Evolutionary conservation across 2,113 vertebrate species (phyloP).

Genomic region (Tachysurus vachellii): DNA sequence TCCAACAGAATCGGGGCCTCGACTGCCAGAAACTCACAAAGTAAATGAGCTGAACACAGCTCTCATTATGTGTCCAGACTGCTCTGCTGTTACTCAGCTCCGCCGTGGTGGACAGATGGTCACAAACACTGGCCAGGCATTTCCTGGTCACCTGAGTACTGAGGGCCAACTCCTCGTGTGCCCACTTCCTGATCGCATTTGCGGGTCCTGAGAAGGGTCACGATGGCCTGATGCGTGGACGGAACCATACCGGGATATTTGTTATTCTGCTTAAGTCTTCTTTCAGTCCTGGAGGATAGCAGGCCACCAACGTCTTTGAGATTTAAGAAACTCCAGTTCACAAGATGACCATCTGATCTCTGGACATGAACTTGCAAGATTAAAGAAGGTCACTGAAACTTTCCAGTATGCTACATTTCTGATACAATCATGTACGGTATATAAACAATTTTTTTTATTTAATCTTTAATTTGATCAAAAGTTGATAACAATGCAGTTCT

Average conservation of each 20-base stretch:
- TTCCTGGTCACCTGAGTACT: constrained; percentile 71
- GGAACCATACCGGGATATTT: constrained; percentile 72
- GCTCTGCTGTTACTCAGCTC: constrained; percentile 49
- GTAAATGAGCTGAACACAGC: constrained; percentile 54
- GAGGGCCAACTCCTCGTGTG: constrained; percentile 47
- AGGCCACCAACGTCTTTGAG: constrained; percentile 60
- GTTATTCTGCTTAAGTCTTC: constrained; percentile 73
- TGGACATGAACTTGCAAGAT: constrained; percentile 57
- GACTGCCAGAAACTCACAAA: constrained; percentile 51
- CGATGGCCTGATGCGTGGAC: constrained; percentile 60
- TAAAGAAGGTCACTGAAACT: constrained; percentile 61
- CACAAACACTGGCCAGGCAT: constrained; percentile 65
- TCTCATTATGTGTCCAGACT: constrained; percentile 52
- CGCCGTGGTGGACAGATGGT: constrained; percentile 62
- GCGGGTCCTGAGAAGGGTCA: constrained; percentile 75
- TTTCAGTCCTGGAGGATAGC: constrained; percentile 61
- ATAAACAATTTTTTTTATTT: neutral
- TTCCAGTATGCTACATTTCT: neutral
- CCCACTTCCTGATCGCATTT: constrained; percentile 64
- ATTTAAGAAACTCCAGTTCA: constrained; percentile 62
- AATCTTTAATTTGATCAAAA: neutral
- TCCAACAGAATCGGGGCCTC: constrained; percentile 39
- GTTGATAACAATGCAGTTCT: constrained; percentile 19
- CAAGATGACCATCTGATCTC: constrained; percentile 66
- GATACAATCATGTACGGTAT: neutral